Conservation (phyloP, 2,888 invertebrate species). For the Himalopsyche tibetana region DNA sequence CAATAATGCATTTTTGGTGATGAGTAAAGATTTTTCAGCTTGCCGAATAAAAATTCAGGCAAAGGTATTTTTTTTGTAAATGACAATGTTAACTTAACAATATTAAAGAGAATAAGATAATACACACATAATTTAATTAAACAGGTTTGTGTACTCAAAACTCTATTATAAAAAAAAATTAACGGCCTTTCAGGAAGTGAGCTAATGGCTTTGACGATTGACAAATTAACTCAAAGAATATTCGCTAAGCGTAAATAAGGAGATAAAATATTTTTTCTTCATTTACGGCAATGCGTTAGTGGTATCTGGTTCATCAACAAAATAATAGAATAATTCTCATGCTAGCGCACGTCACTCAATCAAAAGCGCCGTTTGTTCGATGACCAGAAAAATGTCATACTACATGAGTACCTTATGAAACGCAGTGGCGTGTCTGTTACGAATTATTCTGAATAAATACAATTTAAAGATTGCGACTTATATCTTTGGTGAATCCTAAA, state of each 20-base stretch:
- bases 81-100: too few species aligned
- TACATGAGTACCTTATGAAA: not conserved
- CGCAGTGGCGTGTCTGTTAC: not conserved
- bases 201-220: not conserved
- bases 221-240: not conserved
- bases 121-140: too few species aligned
- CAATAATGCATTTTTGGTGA: too few species aligned
- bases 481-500: too few species aligned
- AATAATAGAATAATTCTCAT: constrained; percentile 11
- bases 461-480: too few species aligned
- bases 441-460: too few species aligned
- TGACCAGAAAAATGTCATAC: constrained; percentile 60
- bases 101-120: too few species aligned
- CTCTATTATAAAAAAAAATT: not conserved
- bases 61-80: too few species aligned
- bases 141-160: too few species aligned
- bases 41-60: too few species aligned
- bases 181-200: not conserved
- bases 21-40: too few species aligned
- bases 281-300: not conserved
- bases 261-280: not conserved
- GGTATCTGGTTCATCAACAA: constrained; percentile 10
- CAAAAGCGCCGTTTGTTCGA: constrained; percentile 53
- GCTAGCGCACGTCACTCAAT: constrained; percentile 53
- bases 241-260: not conserved